Conservation (phyloP, 2,113 vertebrate genomes). For the Sprattus sprattus region DNA sequence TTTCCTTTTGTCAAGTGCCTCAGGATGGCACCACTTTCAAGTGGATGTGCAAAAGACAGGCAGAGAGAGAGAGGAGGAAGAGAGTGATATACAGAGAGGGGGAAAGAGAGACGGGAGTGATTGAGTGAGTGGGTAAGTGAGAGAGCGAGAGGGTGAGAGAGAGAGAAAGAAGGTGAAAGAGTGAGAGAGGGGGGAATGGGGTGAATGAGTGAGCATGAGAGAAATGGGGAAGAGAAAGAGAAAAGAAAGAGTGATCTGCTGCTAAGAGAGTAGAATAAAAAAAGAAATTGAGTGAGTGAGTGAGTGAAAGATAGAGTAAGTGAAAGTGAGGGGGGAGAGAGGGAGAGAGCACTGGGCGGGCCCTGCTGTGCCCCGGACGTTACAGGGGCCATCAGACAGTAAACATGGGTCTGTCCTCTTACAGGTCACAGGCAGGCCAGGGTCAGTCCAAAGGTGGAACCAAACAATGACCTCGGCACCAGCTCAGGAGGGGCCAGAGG, state of each 20-base stretch:
- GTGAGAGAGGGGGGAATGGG: not conserved
- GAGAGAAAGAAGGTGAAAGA: not conserved
- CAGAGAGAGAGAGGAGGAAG: not conserved
- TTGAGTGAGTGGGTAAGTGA: not conserved
- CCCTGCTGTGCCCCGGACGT: not conserved
- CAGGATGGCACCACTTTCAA: constrained; percentile 26
- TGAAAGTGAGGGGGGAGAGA: not conserved
- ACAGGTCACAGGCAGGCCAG: constrained; percentile 37
- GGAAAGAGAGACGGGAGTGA: not conserved
- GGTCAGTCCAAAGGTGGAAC: constrained; percentile 43
- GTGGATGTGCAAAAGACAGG: constrained; percentile 28
- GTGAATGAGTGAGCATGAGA: not conserved
- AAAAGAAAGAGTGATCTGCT: not conserved
- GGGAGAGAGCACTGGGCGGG: not conserved
- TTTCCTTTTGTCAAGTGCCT: constrained; percentile 24
- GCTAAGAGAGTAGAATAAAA: not conserved
- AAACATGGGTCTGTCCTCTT: constrained; percentile 34
- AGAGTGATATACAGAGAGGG: not conserved
- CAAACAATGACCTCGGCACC: constrained; percentile 37
- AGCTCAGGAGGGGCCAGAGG: constrained; percentile 36
- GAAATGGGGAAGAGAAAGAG: not conserved
- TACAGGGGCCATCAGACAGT: constrained; percentile 17
- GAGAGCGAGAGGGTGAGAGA: not conserved
- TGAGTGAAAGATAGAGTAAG: not conserved
- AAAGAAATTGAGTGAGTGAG: not conserved